These are phyloP conservation scores for Holothuria glaberrima DNA, from an alignment of 35 echinoderm and acorn worm species.

Conservation along the genomic window DNA sequence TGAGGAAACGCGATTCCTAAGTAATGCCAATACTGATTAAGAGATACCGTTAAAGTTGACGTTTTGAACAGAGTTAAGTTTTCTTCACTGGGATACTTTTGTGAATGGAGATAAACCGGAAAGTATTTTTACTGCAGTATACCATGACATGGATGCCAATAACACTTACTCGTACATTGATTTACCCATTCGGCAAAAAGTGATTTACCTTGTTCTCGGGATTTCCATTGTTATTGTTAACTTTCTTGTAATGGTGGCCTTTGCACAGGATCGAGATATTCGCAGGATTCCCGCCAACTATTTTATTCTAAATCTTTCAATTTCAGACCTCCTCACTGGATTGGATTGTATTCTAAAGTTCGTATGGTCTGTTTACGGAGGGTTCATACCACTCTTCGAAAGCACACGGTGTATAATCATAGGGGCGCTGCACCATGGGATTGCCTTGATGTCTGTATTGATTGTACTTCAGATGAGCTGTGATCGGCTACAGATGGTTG, in stretches of 20 bases:
- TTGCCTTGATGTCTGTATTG: not conserved
- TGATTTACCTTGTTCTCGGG: not conserved
- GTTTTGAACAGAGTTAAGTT: too few relatives aligned
- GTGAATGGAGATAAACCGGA: too few relatives aligned
- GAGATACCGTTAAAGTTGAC: too few relatives aligned
- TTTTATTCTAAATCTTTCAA: slow-evolving; percentile 23
- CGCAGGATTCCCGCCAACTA: slow-evolving; percentile 1
- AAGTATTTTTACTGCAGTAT: too few relatives aligned
- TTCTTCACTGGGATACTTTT: too few relatives aligned
- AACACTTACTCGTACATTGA: not conserved
- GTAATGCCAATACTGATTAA: too few relatives aligned
- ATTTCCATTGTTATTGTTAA: not conserved
- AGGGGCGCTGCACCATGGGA: not conserved
- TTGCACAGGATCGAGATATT: not conserved
- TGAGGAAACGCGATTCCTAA: too few relatives aligned
- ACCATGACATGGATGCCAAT: too few relatives aligned
- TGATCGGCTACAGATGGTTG: not conserved
- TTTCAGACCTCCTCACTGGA: slow-evolving; percentile 21
- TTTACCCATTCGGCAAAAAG: not conserved
- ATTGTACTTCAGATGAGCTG: not conserved
- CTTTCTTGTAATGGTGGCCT: not conserved
- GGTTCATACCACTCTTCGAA: not conserved
- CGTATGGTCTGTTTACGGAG: not conserved
- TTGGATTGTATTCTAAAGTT: not conserved
- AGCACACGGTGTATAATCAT: not conserved